These are phyloP conservation scores for Thermophis baileyi DNA, from an alignment of 2,113 vertebrate species.

Conservation along the genomic window DNA sequence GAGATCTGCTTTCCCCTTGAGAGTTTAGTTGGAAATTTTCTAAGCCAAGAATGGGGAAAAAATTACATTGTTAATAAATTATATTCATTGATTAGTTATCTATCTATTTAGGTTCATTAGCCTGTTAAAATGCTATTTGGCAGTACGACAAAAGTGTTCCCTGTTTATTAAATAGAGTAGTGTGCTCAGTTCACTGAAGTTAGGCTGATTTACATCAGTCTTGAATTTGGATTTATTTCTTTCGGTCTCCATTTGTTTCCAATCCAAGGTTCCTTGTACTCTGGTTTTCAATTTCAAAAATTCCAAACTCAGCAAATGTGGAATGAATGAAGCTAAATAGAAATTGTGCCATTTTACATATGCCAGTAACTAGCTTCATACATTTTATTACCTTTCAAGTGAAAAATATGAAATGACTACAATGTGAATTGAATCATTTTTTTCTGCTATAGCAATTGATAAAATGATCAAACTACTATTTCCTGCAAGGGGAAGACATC, in stretches of 20 bases:
- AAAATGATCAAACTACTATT: neutral
- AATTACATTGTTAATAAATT: slow-evolving; percentile 16
- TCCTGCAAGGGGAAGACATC: neutral
- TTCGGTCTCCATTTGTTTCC: neutral
- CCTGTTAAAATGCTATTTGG: slow-evolving; percentile 19
- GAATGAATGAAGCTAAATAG: neutral
- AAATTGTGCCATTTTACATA: neutral
- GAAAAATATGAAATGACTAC: neutral
- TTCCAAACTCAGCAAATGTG: neutral
- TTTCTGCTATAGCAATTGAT: neutral
- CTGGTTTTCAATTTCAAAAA: neutral
- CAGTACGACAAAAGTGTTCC: slow-evolving; percentile 2
- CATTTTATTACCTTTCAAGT: neutral
- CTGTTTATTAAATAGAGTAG: slow-evolving; percentile 10
- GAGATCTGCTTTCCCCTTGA: neutral
- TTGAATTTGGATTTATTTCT: neutral
- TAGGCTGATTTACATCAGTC: slow-evolving; percentile 7
- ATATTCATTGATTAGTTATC: slow-evolving; percentile 22
- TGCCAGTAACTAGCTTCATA: neutral
- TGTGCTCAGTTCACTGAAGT: neutral
- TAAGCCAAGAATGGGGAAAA: neutral
- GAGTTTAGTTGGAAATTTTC: neutral
- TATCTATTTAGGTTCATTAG: slow-evolving; percentile 18
- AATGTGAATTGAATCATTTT: neutral
- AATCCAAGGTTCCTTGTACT: neutral